Conservation (phyloP, 2,888 invertebrate genomes). For the Troilus luridus region DNA sequence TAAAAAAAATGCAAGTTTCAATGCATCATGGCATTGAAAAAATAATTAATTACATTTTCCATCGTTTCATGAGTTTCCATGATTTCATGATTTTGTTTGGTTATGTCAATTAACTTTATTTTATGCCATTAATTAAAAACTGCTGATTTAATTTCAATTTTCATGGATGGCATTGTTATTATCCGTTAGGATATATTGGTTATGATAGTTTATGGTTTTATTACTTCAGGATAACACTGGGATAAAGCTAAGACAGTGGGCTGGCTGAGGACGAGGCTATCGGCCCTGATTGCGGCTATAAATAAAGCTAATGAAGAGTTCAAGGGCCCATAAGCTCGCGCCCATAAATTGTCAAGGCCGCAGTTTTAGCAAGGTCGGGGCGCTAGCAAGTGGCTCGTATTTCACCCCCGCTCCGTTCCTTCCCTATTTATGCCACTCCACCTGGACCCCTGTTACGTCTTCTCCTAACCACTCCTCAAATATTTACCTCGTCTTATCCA, state of each 20-base stretch:
- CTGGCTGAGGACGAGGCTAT: neutral
- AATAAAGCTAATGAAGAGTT: constrained; percentile 66
- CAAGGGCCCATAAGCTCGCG: constrained; percentile 59
- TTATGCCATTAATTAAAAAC: neutral
- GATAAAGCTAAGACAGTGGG: neutral
- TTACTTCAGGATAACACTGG: neutral
- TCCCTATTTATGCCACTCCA: constrained; percentile 39
- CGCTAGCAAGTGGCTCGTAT: constrained; percentile 61
- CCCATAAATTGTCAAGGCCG: constrained; percentile 64
- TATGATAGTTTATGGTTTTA: neutral
- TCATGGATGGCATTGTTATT: neutral
- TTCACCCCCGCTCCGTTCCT: constrained; percentile 49
- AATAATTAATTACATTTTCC: too few relatives aligned
- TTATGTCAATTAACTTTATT: too few relatives aligned
- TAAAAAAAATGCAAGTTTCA: too few relatives aligned
- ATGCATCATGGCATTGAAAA: too few relatives aligned
- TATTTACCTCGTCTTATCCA: neutral
- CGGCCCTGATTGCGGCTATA: constrained; percentile 64
- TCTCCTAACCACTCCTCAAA: constrained; percentile 35
- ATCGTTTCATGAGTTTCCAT: too few relatives aligned
- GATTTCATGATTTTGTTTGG: too few relatives aligned
- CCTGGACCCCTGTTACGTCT: neutral
- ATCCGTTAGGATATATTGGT: neutral
- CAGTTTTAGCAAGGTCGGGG: constrained; percentile 39
- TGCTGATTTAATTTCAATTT: neutral